A percentile compares a stretch with the other conserved stretches of the same genome.
Conservation (phyloP, 1,140 invertebrate species). For the Scaptodrosophila lebanonensis region DNA sequence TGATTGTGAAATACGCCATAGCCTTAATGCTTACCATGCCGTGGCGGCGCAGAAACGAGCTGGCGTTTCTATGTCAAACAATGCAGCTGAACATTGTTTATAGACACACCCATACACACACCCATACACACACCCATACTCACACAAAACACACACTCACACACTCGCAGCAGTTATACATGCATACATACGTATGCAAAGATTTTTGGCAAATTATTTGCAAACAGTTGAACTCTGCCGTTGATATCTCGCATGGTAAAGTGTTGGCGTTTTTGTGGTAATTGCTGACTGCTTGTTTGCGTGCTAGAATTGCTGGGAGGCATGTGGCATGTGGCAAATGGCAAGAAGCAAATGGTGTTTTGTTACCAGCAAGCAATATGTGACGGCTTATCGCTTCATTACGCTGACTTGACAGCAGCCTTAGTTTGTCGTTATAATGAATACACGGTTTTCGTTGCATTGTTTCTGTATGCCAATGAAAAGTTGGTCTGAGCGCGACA, state of each 20-base stretch:
- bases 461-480: too few species aligned
- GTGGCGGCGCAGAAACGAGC: slow-evolving; percentile 10
- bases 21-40: slow-evolving; percentile 53
- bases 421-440: slow-evolving; percentile 49
- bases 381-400: slow-evolving; percentile 67
- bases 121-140: slow-evolving; percentile 10
- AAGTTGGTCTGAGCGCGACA: too few species aligned
- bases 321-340: neutral
- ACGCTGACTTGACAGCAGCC: slow-evolving; percentile 53
- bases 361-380: slow-evolving; percentile 62
- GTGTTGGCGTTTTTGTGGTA: slow-evolving; percentile 37
- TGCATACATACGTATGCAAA: slow-evolving; percentile 31
- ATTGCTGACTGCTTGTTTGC: slow-evolving; percentile 1
- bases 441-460: too few species aligned
- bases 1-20: slow-evolving; percentile 49
- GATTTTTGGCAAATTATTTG: slow-evolving; percentile 68
- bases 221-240: slow-evolving; percentile 65
- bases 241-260: slow-evolving; percentile 59
- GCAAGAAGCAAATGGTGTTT: slow-evolving; percentile 54
- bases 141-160: neutral
- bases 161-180: slow-evolving; percentile 4
- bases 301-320: slow-evolving; percentile 41
- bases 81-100: slow-evolving; percentile 57
- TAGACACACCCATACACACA: slow-evolving; percentile 15
- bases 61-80: slow-evolving; percentile 55